Evolutionary conservation across 2,888 invertebrate species (phyloP).

Genomic region (Athetis lepigone): DNA sequence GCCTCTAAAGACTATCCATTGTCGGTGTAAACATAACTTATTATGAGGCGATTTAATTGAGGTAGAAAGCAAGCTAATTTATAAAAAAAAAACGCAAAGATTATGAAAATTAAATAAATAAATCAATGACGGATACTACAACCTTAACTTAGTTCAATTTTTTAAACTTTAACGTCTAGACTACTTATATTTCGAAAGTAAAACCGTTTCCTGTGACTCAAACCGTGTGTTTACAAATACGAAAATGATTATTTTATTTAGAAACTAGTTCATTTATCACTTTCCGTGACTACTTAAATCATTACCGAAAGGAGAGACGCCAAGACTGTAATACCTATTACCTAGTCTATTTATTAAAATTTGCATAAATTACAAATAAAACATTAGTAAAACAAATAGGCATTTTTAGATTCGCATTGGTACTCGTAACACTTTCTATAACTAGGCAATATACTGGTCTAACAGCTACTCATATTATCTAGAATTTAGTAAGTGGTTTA

Average conservation of each 20-base stretch:
- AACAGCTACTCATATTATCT: background rate
- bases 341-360: background rate
- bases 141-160: too few species aligned
- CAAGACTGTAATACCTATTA: background rate
- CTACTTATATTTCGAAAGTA: slow-evolving; percentile 23
- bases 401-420: background rate
- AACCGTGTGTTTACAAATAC: slow-evolving; percentile 4
- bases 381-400: background rate
- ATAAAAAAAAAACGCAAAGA: too few species aligned
- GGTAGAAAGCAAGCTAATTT: too few species aligned
- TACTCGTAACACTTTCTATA: slow-evolving; percentile 20
- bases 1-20: too few species aligned
- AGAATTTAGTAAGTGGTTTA: too few species aligned
- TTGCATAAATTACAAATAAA: slow-evolving; percentile 14
- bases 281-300: slow-evolving; percentile 6
- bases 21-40: too few species aligned
- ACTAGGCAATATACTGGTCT: background rate
- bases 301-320: slow-evolving; percentile 17
- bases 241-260: background rate
- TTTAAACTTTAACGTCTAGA: background rate
- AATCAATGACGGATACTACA: background rate
- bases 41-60: too few species aligned
- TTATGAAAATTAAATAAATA: background rate
- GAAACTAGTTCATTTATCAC: slow-evolving; percentile 1
- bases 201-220: slow-evolving; percentile 1